Conservation (phyloP, 2,888 invertebrate species). For the Diarsia brunnea region DNA sequence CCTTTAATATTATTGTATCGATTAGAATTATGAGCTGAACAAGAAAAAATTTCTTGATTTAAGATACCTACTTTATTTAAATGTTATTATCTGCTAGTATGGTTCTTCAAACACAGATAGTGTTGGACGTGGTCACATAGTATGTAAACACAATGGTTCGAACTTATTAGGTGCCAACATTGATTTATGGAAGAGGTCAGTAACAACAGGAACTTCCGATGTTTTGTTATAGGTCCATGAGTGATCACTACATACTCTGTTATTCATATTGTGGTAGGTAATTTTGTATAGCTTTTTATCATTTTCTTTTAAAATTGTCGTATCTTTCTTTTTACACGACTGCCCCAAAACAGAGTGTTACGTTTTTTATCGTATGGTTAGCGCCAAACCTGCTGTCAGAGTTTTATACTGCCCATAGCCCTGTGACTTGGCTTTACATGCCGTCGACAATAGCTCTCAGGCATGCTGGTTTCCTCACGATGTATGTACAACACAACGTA, state of each 20-base stretch:
- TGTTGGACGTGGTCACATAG: background rate
- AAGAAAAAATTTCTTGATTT: background rate
- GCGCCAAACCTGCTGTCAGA: too few species aligned
- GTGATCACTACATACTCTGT: background rate
- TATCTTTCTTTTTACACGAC: too few species aligned
- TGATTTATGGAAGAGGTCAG: background rate
- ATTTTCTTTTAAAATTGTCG: background rate
- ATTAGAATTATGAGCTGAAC: background rate
- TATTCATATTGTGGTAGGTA: background rate
- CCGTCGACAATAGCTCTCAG: too few species aligned
- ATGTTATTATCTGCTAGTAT: background rate
- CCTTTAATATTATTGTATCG: too few species aligned
- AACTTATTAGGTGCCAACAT: background rate
- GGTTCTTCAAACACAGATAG: background rate
- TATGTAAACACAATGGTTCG: background rate
- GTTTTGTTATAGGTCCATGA: background rate
- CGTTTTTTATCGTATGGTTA: too few species aligned
- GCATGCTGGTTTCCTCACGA: too few species aligned
- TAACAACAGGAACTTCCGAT: background rate
- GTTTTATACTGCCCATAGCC: too few species aligned
- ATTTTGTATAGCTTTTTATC: background rate
- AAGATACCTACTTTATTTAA: background rate
- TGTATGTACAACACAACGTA: too few species aligned
- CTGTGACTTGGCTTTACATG: too few species aligned
- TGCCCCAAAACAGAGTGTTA: too few species aligned